A percentile compares a stretch with the other conserved stretches of the same genome.
Evolutionary conservation across 1,140 invertebrate genomes (phyloP).

Genomic region (Gonioctena quinquepunctata): DNA sequence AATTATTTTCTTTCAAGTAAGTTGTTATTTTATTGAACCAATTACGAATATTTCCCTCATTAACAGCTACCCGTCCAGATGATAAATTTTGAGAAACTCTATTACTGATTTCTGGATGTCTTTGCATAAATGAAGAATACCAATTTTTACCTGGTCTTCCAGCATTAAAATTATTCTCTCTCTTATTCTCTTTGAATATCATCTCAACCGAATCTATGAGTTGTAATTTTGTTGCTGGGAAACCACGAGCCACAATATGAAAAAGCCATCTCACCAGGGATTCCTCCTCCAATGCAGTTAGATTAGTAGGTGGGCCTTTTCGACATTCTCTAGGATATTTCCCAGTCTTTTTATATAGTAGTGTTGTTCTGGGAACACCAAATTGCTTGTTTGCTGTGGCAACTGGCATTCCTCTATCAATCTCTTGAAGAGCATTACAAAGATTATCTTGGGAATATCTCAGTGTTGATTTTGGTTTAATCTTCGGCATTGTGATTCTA

Average conservation of each 20-base stretch:
- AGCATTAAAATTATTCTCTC: background rate
- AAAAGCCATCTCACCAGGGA: background rate
- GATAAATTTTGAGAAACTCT: background rate
- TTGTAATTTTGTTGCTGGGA: background rate
- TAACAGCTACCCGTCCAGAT: background rate
- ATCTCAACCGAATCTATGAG: background rate
- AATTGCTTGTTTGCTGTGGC: background rate
- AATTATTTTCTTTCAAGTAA: too few species aligned
- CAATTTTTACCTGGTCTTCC: background rate
- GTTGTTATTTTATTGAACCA: too few species aligned
- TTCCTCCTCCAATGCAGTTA: background rate
- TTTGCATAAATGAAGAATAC: too few species aligned
- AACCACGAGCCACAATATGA: background rate
- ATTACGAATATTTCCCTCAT: background rate
- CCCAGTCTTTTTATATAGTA: background rate
- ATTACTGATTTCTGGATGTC: background rate
- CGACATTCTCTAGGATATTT: conserved; percentile 6
- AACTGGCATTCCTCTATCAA: background rate
- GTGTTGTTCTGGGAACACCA: background rate
- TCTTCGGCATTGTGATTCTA: background rate
- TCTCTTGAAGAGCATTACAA: background rate
- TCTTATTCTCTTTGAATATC: conserved; percentile 3
- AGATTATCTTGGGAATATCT: too few species aligned
- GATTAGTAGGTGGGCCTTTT: conserved; percentile 4
- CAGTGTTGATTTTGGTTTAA: too few species aligned